Percentiles rank a stretch among this genome's conserved stretches.
These are phyloP conservation scores for Cydia strobilella DNA, from an alignment of 1,140 invertebrate species.

Conservation along the genomic window DNA sequence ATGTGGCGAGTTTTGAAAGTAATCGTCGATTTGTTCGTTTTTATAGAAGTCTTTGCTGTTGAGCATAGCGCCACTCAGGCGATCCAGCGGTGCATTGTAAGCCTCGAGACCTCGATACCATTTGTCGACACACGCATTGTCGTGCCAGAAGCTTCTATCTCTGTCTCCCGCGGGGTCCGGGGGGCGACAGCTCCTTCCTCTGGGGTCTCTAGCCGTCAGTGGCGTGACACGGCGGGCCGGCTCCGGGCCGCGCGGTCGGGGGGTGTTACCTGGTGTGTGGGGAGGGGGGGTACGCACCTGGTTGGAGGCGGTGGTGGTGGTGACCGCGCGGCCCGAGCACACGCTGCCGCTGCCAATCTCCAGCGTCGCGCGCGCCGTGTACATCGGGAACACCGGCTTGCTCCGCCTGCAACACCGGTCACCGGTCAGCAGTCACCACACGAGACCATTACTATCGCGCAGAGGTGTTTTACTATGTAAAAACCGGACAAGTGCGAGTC, in stretches of 20 bases:
- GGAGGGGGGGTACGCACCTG: slow-evolving; percentile 67
- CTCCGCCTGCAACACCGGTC: slow-evolving; percentile 56
- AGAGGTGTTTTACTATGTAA: background rate
- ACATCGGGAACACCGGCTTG: slow-evolving; percentile 75
- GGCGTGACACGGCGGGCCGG: background rate
- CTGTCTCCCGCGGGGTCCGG: background rate
- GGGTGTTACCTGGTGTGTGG: slow-evolving; percentile 24
- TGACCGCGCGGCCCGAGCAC: slow-evolving; percentile 73
- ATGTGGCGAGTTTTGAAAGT: background rate
- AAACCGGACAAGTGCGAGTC: too few species aligned
- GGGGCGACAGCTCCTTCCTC: background rate
- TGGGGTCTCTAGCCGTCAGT: background rate
- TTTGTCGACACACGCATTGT: slow-evolving; percentile 41
- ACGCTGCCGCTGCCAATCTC: slow-evolving; percentile 77
- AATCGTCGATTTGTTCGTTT: background rate
- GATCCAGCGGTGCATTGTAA: slow-evolving; percentile 19
- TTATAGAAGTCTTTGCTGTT: background rate
- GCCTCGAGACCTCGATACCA: slow-evolving; percentile 53
- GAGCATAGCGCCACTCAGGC: background rate
- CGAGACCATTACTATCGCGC: background rate
- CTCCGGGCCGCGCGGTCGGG: slow-evolving; percentile 25
- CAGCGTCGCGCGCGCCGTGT: slow-evolving; percentile 81
- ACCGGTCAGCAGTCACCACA: slow-evolving; percentile 1
- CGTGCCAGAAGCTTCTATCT: background rate
- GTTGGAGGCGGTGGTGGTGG: slow-evolving; percentile 76